Evolutionary conservation across 2,888 invertebrate genomes (phyloP).

Genomic region (Eupithecia vulgata): DNA sequence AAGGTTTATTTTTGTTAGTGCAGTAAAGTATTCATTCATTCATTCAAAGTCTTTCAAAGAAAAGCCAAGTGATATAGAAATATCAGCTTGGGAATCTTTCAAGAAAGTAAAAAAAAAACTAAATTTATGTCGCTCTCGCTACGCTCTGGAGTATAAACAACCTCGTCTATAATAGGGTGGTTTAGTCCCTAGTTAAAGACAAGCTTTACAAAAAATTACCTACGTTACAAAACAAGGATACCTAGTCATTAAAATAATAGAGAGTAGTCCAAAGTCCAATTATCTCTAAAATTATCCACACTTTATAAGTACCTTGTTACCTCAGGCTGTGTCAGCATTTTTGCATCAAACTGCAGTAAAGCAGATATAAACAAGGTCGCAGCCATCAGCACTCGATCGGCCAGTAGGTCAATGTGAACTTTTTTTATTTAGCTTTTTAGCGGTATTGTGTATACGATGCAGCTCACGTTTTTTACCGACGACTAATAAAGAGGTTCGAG

Average conservation of each 20-base stretch:
- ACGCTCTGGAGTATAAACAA: too few relatives aligned
- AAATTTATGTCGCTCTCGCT: too few relatives aligned
- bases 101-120: too few relatives aligned
- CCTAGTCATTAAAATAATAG: not conserved
- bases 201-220: too few relatives aligned
- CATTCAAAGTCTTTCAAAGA: too few relatives aligned
- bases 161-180: too few relatives aligned
- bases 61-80: too few relatives aligned
- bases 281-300: not conserved
- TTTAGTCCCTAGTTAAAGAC: too few relatives aligned
- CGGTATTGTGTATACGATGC: constrained; percentile 20
- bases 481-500: not conserved
- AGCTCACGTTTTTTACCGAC: constrained; percentile 27
- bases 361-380: constrained; percentile 31
- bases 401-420: constrained; percentile 46
- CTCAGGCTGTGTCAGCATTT: not conserved
- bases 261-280: not conserved
- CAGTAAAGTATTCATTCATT: too few relatives aligned
- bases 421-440: constrained; percentile 34
- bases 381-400: constrained; percentile 36
- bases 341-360: constrained; percentile 24
- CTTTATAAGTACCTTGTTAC: constrained; percentile 11
- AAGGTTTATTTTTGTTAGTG: too few relatives aligned
- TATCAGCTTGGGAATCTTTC: too few relatives aligned
- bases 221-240: not conserved